Conservation (phyloP, 2,888 invertebrate genomes). For the Ceriagrion tenellum region DNA sequence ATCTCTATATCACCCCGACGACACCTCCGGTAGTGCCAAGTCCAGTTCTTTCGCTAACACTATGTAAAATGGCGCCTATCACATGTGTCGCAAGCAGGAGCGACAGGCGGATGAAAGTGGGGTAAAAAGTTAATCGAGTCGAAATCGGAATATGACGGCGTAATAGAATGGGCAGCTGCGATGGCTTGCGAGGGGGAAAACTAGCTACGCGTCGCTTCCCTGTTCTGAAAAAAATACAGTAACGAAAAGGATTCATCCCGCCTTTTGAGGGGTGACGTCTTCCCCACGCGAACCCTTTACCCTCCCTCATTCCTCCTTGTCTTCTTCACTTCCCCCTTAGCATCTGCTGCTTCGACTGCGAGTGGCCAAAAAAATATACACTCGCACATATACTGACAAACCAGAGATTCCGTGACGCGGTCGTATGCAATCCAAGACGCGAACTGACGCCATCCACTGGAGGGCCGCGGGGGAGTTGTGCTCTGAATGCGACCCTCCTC, state of each 20-base stretch:
- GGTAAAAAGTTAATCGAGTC: neutral
- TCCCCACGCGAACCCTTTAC: neutral
- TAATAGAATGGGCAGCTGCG: neutral
- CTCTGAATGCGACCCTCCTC: constrained; percentile 45
- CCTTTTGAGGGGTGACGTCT: neutral
- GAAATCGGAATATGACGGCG: neutral
- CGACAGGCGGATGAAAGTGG: neutral
- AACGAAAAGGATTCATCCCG: neutral
- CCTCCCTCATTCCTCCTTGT: neutral
- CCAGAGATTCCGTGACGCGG: constrained; percentile 3
- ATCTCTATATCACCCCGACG: too few species aligned
- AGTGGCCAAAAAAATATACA: neutral
- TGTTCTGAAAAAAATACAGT: neutral
- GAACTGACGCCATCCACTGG: neutral
- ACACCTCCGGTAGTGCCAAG: too few species aligned
- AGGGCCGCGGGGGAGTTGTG: constrained; percentile 29
- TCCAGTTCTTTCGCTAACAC: too few species aligned
- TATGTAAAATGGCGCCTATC: too few species aligned
- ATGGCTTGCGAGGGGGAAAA: neutral
- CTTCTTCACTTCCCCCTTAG: neutral
- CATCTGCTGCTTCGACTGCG: neutral
- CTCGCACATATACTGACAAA: neutral
- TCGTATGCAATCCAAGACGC: neutral
- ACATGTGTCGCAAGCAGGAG: neutral
- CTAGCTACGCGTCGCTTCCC: neutral